Evolutionary conservation across 1,140 invertebrate genomes (phyloP), one percentile per base, ranked within the genome.

Genomic region (Hydropsyche tenuis): DNA sequence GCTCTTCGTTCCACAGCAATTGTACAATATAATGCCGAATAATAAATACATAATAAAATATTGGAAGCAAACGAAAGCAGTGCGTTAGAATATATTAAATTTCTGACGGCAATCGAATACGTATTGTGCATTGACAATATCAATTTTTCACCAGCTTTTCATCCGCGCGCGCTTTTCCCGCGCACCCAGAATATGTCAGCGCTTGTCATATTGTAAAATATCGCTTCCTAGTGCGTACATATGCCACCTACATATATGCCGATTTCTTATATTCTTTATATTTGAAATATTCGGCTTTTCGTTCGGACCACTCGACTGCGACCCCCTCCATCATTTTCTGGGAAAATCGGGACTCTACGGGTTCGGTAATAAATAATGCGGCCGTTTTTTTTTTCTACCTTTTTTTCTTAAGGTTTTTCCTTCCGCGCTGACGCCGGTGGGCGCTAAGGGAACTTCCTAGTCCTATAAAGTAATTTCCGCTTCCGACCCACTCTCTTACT

Each of bases 391-490:
- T 37, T 37, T 37, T 37, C 9, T 9, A 37, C 30, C 30, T 37
- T 37, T 37, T 37, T 37, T 37, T 37, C 30, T 37, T 37, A 30
- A 37, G 23, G 23, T 37, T 65, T 65, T 65, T 65, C 64, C 63
- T 23, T 23, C 22, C 53, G 64, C 69, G 56, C 66, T 74, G 64
- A 37, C 56, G 66, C 73, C 63, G 69, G 60, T 70, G 68, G 73
- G 73, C 46, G 53, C 73, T 30, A 73, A 20, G 69, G 69, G 70
- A 75, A 72, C 53, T 75, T 75, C 45, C 74, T 71, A 45, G 74
- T 48, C 70, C 69, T 66, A 75, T 69, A 66, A 75, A 72, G 74
- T 69, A 75, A 75, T 75, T 72, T 75, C 74, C 74, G 74, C 43
- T 75, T 72, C 74, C 74, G 65, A 62, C 63, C 46, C 60, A 56